Percentiles rank a stretch among this genome's conserved stretches.
phyloP scores from a whole-genome alignment of 2,888 invertebrate species.

The Drosophila niveifrons region DNA sequence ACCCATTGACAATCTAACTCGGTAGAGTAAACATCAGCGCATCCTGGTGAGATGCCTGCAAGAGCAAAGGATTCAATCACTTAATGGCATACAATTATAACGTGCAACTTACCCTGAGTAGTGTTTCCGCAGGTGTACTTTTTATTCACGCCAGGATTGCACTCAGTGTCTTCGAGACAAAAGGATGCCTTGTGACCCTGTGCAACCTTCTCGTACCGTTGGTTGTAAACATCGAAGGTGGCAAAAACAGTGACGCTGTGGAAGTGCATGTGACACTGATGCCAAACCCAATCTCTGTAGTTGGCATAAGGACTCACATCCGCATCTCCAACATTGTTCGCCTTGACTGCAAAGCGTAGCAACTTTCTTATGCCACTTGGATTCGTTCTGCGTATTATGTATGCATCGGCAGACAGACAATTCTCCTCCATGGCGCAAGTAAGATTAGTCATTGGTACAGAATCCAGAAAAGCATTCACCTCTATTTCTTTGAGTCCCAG shows the following conservation, averaged over 20 bases:
- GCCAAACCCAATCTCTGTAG: constrained; percentile 81
- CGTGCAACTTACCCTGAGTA: constrained; percentile 70
- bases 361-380: constrained; percentile 71
- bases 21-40: constrained; percentile 74
- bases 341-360: constrained; percentile 79
- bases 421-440: constrained; percentile 83
- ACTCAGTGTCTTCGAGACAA: constrained; percentile 77
- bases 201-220: constrained; percentile 73
- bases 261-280: constrained; percentile 80
- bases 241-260: constrained; percentile 83
- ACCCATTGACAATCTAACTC: constrained; percentile 82
- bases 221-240: constrained; percentile 77
- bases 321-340: constrained; percentile 79
- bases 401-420: constrained; percentile 78
- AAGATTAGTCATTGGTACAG: constrained; percentile 71
- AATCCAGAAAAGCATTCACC: constrained; percentile 63
- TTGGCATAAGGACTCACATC: constrained; percentile 82
- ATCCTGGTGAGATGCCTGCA: constrained; percentile 77
- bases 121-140: constrained; percentile 77
- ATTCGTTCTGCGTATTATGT: constrained; percentile 67
- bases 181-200: constrained; percentile 83
- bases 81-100: background rate
- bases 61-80: background rate
- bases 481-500: constrained; percentile 75
- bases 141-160: constrained; percentile 60